phyloP scores from a whole-genome alignment of 2,797 vertebrate genomes.

The Hafferia zeledoni region DNA sequence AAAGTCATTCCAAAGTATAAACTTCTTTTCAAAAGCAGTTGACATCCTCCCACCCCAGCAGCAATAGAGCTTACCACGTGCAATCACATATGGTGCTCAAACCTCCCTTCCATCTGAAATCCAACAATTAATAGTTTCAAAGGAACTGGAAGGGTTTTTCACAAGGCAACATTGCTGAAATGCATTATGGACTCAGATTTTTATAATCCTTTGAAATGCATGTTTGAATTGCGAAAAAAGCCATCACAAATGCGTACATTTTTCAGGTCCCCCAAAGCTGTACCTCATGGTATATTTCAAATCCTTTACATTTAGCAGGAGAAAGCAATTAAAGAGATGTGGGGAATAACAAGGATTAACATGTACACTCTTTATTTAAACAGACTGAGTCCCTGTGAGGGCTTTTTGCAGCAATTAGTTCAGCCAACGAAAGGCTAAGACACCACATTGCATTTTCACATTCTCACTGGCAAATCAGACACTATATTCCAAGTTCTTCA shows the following conservation, averaged over 20 bases:
- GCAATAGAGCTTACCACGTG: neutral
- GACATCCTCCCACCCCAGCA: neutral
- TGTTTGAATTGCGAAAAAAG: neutral
- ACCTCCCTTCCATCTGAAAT: neutral
- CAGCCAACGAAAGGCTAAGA: neutral
- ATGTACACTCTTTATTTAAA: neutral
- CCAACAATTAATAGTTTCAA: neutral
- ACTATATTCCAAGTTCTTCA: neutral
- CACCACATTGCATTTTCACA: neutral
- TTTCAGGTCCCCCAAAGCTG: neutral
- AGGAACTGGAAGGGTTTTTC: neutral
- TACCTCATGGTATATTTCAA: neutral
- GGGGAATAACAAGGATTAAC: neutral
- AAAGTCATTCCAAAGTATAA: neutral
- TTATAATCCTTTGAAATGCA: neutral
- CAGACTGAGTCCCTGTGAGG: fast-evolving
- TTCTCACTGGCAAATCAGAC: neutral
- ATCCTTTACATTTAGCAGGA: neutral
- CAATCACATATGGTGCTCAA: neutral
- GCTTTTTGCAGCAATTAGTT: neutral
- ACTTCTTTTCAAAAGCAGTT: neutral
- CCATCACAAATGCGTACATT: neutral
- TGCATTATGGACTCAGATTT: neutral
- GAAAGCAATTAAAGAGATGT: neutral
- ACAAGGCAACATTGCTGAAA: neutral